Conservation (phyloP, 1,140 invertebrate species). For the Hormaphis cornu region DNA sequence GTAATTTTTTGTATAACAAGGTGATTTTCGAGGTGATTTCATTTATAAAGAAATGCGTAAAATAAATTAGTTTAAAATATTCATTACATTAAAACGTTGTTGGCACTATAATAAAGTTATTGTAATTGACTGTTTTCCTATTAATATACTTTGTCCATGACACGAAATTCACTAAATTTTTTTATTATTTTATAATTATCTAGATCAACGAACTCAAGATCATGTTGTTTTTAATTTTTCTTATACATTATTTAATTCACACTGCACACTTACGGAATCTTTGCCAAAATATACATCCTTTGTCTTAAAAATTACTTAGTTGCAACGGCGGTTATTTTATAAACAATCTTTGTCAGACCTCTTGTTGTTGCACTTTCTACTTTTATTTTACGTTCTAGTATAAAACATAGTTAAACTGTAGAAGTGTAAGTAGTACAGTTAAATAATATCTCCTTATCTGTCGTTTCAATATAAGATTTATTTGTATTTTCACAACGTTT, state of each 20-base stretch:
- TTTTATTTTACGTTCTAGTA: neutral
- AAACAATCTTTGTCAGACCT: neutral
- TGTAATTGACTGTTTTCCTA: neutral
- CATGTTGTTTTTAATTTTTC: neutral
- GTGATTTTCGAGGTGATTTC: neutral
- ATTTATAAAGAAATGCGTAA: conserved; percentile 5
- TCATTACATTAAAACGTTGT: neutral
- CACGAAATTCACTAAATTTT: neutral
- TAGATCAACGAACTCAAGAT: conserved; percentile 19
- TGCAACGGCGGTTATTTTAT: neutral
- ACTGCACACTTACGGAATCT: neutral
- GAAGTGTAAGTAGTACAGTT: neutral
- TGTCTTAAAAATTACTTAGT: neutral
- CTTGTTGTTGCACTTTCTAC: conserved; percentile 3
- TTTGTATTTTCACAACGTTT: neutral
- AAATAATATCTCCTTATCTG: conserved; percentile 2
- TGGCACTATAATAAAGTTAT: neutral
- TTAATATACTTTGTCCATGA: conserved; percentile 17
- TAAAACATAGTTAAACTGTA: too few species aligned
- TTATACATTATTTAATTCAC: neutral
- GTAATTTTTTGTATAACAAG: too few species aligned
- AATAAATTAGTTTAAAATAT: neutral
- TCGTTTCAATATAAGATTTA: neutral
- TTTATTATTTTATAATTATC: neutral
- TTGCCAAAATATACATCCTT: conserved; percentile 8